Conservation (phyloP, 2,888 invertebrate genomes). For the Mylabris sibirica region DNA sequence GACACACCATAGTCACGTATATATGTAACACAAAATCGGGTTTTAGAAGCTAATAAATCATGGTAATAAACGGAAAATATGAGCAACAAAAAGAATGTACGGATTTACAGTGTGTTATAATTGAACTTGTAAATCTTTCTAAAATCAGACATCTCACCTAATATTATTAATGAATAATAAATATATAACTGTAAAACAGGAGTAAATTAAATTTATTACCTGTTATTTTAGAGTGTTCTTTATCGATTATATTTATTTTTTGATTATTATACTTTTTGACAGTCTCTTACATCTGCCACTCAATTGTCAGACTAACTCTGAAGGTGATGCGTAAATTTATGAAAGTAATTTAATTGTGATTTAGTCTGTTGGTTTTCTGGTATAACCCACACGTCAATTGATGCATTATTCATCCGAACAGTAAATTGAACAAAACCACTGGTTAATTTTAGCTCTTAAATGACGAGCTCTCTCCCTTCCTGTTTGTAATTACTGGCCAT, state of each 20-base stretch:
- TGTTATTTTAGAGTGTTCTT: too few relatives aligned
- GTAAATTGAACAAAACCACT: constrained; percentile 1
- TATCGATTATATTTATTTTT: too few relatives aligned
- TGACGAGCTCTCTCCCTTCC: background rate
- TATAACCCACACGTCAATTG: background rate
- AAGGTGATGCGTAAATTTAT: background rate
- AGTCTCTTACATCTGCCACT: too few relatives aligned
- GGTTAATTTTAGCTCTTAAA: background rate
- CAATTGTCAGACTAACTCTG: background rate
- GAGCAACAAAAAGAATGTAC: too few relatives aligned
- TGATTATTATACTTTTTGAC: too few relatives aligned
- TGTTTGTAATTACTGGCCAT: background rate
- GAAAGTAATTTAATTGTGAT: background rate
- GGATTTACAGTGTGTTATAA: too few relatives aligned
- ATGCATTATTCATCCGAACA: background rate
- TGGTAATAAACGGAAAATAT: too few relatives aligned
- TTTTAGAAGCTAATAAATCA: too few relatives aligned
- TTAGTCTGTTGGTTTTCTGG: background rate
- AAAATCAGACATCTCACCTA: background rate
- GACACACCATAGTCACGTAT: too few relatives aligned
- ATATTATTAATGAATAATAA: constrained; percentile 16
- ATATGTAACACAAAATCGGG: too few relatives aligned
- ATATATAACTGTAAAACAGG: constrained; percentile 13
- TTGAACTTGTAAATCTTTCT: too few relatives aligned
- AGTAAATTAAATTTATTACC: background rate